phyloP scores from a whole-genome alignment of 1,140 invertebrate species.

The Macrotrachela quadricornifera region DNA sequence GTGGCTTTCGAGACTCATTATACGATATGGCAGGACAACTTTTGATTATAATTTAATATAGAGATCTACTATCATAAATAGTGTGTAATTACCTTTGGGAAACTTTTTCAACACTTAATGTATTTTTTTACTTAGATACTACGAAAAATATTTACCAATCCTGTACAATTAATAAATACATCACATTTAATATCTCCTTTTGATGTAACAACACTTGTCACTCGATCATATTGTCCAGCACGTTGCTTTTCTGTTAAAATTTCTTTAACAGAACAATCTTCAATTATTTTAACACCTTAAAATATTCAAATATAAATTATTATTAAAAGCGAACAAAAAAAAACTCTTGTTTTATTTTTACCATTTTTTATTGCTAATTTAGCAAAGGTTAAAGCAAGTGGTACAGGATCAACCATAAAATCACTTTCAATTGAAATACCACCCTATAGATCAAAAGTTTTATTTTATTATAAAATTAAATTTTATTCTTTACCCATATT shows the following conservation, averaged over 20 bases:
- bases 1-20: no score
- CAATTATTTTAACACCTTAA: constrained; percentile 57
- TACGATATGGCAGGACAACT: no score
- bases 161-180: constrained; percentile 73
- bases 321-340: no score
- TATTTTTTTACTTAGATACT: no score
- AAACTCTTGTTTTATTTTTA: constrained; percentile 9
- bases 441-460: constrained; percentile 32
- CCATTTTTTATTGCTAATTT: constrained; percentile 44
- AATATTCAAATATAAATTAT: not conserved
- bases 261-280: constrained; percentile 48
- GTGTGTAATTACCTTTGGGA: no score
- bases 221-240: constrained; percentile 34
- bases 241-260: constrained; percentile 34
- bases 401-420: constrained; percentile 64
- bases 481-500: constrained; percentile 34
- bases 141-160: constrained; percentile 44
- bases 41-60: no score
- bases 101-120: no score
- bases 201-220: constrained; percentile 49
- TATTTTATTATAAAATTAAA: not conserved
- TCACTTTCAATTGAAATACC: constrained; percentile 78
- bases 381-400: constrained; percentile 52
- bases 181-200: constrained; percentile 56
- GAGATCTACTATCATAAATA: no score